Evolutionary conservation across 1,140 invertebrate genomes (phyloP), one percentile per base, ranked within the genome.

Genomic region (Pogonognathellus flavescens): DNA sequence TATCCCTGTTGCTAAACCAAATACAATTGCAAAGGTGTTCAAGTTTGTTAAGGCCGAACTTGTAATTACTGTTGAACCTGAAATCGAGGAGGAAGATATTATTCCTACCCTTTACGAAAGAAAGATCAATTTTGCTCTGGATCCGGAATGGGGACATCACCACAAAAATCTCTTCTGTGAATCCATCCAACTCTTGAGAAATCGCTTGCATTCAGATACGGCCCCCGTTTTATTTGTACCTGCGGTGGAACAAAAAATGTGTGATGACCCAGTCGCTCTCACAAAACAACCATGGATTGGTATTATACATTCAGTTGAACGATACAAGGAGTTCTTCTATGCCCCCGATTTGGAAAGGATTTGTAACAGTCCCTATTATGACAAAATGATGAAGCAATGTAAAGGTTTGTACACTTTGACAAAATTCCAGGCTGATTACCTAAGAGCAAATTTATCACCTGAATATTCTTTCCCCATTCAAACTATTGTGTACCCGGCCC

Each of bases 1-100:
- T 2, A 9, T 18, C 6, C n/a, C 52, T 5, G 7, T 86, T 8
- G 70, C 82, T 5, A 86, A 86, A 57, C 85, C 85, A 2, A 13
- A 53, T 16, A 86, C 82, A 41, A 86, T 84, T 1, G 85, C 85
- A 18, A 86, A 86, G 20, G 85, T 31, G 6, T 86, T 86, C 72
- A 49, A 11, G 16, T 86, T 57, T 16, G 13, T 11, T n/a, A 25
- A 59, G 59, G 14, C 7, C 8, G 55, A 86, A 25, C n/a, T n/a
- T n/a, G 16, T 3, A 41, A 6, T 11, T 10, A 50, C 0, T 3
- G 25, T 18, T 49, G 11, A 4, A 13, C 10, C 11, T 16, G 25
- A 25, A 11, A 85, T 52, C 16, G 31, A 80, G 31, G 52, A 25
- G 2, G 59, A 53, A 0, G 7, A 31, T n/a, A 22, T 25, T 3